Evolutionary conservation across 1,140 invertebrate genomes (phyloP), one percentile per base, ranked within the genome.

Genomic region (Drosophila tristis): DNA sequence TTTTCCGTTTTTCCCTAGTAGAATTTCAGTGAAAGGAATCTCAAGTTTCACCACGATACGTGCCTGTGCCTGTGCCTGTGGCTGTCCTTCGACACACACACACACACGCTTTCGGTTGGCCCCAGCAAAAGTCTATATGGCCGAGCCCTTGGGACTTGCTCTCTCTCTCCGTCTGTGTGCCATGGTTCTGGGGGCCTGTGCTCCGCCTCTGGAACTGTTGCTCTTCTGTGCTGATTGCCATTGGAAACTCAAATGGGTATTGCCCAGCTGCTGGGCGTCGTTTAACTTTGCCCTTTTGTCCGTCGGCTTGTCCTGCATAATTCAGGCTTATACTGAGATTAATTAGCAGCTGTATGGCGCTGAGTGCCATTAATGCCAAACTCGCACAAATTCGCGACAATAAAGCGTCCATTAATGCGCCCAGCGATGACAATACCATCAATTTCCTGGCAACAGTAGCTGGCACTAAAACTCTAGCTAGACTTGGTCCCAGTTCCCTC

Each of bases 21-120:
- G 64, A 73, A 79, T 82, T 78, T 68, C 49, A 81, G 63, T 61
- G 74, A 78, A 78, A 62, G 79, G 65, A 64, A 67, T 79, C 80
- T 87, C 75, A 11, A 51, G 64, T 87, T 87, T 70, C 74, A 53
- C 13, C 44, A 72, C 29, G 51, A 58, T 68, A 67, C 50, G 71
- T 56, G 65, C 53, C 74, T 51, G 31, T 2, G 29, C 7, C 29
- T 31, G 3, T 9, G 31, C 8, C 8, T 9, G 3, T 9, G 31
- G 3, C 8, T 9, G 44, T 67, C 63, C 59, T 50, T 42, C 51
- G 39, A 25, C 54, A 43, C 54, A 49, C 25, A 43, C 54, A 49
- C 25, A 54, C 51, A 25, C 60, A 74, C n/a, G 20, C 73, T 57
- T 68, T 61, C 73, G 53, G 48, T 75, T 50, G 73, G 43, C 55